Evolutionary conservation across 2,797 vertebrate genomes (phyloP), one percentile per base, ranked within the genome.

Genomic region (Falco peregrinus): DNA sequence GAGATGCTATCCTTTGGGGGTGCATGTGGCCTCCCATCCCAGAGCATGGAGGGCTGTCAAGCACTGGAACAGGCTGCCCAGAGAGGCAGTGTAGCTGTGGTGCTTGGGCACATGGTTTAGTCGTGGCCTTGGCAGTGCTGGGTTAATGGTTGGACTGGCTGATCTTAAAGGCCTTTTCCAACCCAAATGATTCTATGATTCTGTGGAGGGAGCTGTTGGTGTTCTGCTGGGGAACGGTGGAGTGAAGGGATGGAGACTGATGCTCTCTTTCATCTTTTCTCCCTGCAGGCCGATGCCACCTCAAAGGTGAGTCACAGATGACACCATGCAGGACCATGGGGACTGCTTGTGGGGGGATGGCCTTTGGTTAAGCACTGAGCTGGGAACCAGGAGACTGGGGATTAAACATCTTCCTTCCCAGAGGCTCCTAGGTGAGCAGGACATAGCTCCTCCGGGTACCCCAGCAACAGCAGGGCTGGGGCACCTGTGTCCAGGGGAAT

Each of bases 221-320:
- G 26, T 43, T 12, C 47, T 65, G 59, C 41, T 43, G 75, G 57
- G 54, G 28, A 22, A 4, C 6, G 28, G 7, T 31, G 61, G 26
- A 21, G 18, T 9, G 70, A 20, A 54, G 59, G 67, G 63, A 13
- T 21, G 31, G 50, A 26, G 1, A 3, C 1, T 96, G 91, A 95
- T 45, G 45, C 6, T 84, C 16, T 95, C 16, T 91, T 71, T 80
- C 9, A 0, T n/a, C 60, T 91, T 74, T 39, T 43, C 37, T 78
- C 57, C 48, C 69, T 43, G 35, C 96, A 97, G 97, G 68, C 93
- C 85, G 1, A 89, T 60, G 61, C 96, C 97, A 64, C 97, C 97
- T 92, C 97, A 96, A 29, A 96, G 97, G 97, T 97, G 71, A 97
- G 96, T 96, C 4, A 6, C 33, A 61, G 11, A 13, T 25, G 11